Evolutionary conservation across 2,888 invertebrate species (phyloP).

Genomic region (Corythucha ciliata): DNA sequence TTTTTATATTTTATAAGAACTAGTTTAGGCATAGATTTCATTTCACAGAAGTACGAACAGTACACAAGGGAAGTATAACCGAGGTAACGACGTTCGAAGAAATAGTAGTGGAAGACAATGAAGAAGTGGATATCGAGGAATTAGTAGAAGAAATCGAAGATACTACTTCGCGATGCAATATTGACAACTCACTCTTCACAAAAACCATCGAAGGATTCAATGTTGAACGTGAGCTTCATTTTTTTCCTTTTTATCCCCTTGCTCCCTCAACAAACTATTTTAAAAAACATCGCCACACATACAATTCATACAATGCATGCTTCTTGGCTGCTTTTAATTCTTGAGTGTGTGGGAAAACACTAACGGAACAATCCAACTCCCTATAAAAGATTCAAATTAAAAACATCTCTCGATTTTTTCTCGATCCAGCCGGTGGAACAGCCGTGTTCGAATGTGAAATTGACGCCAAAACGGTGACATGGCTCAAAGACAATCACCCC

Average conservation of each 20-base stretch:
- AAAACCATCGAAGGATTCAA: conserved; percentile 41
- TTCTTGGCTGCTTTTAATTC: no score
- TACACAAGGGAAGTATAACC: conserved; percentile 19
- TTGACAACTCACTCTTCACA: conserved; percentile 30
- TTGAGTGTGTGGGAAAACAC: no score
- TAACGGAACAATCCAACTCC: no score
- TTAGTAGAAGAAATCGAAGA: conserved; percentile 24
- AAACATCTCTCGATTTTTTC: conserved; percentile 1
- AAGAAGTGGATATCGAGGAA: no score
- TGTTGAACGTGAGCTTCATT: conserved; percentile 63
- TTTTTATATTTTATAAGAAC: no score
- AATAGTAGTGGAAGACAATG: conserved; percentile 15
- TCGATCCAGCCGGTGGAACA: conserved; percentile 60
- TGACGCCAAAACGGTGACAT: conserved; percentile 56
- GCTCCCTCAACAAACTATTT: not conserved
- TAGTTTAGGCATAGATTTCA: conserved; percentile 21
- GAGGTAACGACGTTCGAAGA: conserved; percentile 17
- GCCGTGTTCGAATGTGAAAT: conserved; percentile 72
- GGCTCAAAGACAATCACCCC: conserved; percentile 70
- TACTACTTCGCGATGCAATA: conserved; percentile 26
- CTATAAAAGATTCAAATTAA: no score
- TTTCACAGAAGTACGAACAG: conserved; percentile 26
- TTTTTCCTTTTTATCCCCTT: conserved; percentile 28
- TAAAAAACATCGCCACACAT: not conserved
- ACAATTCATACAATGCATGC: no score